Conservation (phyloP, 2,113 vertebrate species). For the Gopherus flavomarginatus region DNA sequence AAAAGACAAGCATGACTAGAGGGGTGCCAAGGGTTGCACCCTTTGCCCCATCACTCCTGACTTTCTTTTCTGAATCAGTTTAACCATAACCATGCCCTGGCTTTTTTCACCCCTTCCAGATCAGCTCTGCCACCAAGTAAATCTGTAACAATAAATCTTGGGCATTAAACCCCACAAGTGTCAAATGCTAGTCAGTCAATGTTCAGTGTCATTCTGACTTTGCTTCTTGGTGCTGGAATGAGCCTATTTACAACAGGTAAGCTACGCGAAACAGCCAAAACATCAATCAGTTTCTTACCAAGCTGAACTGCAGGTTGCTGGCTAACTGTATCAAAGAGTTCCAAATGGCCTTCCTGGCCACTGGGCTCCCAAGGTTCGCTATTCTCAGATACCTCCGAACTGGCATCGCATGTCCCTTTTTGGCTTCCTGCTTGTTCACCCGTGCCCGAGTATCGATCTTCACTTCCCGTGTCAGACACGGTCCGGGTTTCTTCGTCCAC, state of each 20-base stretch:
- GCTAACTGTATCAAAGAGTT: constrained; percentile 41
- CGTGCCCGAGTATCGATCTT: constrained; percentile 41
- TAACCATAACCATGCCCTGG: fast-evolving
- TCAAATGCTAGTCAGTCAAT: fast-evolving
- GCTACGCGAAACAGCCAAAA: neutral
- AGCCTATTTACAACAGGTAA: neutral
- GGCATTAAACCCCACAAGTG: neutral
- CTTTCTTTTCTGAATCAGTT: neutral
- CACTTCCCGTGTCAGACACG: constrained; percentile 32
- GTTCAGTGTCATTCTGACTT: fast-evolving
- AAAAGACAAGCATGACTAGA: neutral
- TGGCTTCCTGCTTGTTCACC: constrained; percentile 17
- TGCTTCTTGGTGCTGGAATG: fast-evolving
- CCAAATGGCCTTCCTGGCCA: constrained; percentile 51
- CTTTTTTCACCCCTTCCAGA: neutral
- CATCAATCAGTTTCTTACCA: constrained; percentile 69
- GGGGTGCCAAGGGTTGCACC: neutral
- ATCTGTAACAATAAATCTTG: fast-evolving
- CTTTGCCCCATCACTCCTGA: neutral
- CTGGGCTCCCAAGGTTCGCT: constrained; percentile 73
- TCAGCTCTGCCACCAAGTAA: neutral
- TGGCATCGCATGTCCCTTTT: constrained; percentile 36
- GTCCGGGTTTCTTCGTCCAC: constrained; percentile 73
- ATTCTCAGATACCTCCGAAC: constrained; percentile 72
- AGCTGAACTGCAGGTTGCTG: constrained; percentile 58